Evolutionary conservation across 1,140 invertebrate genomes (phyloP).

Genomic region (Drosophila melanica): DNA sequence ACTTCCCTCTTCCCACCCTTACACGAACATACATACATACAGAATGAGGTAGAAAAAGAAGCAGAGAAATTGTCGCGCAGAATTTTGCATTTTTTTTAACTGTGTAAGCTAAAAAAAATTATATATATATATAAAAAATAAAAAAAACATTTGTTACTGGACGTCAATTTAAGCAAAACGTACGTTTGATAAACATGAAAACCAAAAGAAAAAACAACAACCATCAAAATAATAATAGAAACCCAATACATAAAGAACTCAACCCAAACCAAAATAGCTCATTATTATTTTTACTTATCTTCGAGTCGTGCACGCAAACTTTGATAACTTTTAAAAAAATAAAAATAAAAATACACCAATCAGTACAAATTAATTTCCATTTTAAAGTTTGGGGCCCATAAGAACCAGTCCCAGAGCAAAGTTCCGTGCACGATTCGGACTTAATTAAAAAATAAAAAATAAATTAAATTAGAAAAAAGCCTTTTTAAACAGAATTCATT

Average conservation of each 20-base stretch:
- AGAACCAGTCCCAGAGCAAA: slow-evolving; percentile 15
- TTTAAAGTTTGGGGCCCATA: slow-evolving; percentile 60
- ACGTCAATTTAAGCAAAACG: slow-evolving; percentile 60
- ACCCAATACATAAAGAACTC: slow-evolving; percentile 24
- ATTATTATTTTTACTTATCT: slow-evolving; percentile 32
- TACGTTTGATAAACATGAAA: slow-evolving; percentile 43
- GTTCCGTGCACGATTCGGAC: slow-evolving; percentile 26
- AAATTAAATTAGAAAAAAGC: slow-evolving; percentile 8
- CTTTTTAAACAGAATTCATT: slow-evolving; percentile 17
- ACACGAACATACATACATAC: slow-evolving; percentile 31
- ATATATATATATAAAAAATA: neutral
- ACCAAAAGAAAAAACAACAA: slow-evolving; percentile 19
- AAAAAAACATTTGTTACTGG: slow-evolving; percentile 64
- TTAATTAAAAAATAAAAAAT: slow-evolving; percentile 37
- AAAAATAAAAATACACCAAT: slow-evolving; percentile 62
- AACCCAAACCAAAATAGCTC: slow-evolving; percentile 54
- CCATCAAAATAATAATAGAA: slow-evolving; percentile 24
- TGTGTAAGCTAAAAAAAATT: slow-evolving; percentile 49
- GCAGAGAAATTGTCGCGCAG: slow-evolving; percentile 65
- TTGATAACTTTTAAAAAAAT: slow-evolving; percentile 40
- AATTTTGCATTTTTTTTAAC: slow-evolving; percentile 81
- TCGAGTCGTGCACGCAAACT: slow-evolving; percentile 41
- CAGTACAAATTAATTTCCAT: slow-evolving; percentile 81
- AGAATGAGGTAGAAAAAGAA: slow-evolving; percentile 16
- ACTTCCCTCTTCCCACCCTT: slow-evolving; percentile 6